A percentile compares a stretch with the other conserved stretches of the same genome.
Evolutionary conservation across 2,113 vertebrate species (phyloP).

Genomic region (Choloepus hoffmanni): DNA sequence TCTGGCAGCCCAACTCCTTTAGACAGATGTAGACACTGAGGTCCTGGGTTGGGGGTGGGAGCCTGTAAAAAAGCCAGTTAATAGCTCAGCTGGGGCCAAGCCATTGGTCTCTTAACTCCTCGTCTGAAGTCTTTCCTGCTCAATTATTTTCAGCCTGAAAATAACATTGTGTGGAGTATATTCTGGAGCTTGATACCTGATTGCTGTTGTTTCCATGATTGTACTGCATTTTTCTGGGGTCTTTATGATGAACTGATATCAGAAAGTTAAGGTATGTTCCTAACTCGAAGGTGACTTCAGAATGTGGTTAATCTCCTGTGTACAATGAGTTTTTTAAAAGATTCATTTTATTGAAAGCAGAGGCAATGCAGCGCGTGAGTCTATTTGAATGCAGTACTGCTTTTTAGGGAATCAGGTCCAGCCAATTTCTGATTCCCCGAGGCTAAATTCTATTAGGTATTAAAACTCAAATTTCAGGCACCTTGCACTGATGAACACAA

Average conservation of each 20-base stretch:
- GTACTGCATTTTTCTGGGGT: neutral
- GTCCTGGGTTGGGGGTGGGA: neutral
- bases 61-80: neutral
- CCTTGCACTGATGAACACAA: slow-evolving; percentile 73
- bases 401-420: slow-evolving; percentile 71
- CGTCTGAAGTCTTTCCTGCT: neutral
- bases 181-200: neutral
- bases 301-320: slow-evolving; percentile 65
- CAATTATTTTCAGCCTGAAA: neutral
- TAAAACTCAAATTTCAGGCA: slow-evolving; percentile 79
- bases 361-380: neutral
- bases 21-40: neutral
- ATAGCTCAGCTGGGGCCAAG: neutral
- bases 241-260: slow-evolving; percentile 7
- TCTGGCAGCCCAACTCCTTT: neutral
- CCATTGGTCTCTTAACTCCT: neutral
- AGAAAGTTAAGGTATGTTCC: slow-evolving; percentile 28
- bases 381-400: slow-evolving; percentile 63
- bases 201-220: neutral
- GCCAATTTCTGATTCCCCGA: slow-evolving; percentile 59
- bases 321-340: slow-evolving; percentile 57
- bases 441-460: slow-evolving; percentile 79
- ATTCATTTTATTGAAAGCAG: slow-evolving; percentile 69
- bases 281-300: slow-evolving; percentile 67
- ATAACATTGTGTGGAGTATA: neutral